A percentile compares a stretch with the other conserved stretches of the same genome.
These are phyloP conservation scores for Malurus splendens DNA, from an alignment of 2,797 vertebrate species.

Conservation along the genomic window DNA sequence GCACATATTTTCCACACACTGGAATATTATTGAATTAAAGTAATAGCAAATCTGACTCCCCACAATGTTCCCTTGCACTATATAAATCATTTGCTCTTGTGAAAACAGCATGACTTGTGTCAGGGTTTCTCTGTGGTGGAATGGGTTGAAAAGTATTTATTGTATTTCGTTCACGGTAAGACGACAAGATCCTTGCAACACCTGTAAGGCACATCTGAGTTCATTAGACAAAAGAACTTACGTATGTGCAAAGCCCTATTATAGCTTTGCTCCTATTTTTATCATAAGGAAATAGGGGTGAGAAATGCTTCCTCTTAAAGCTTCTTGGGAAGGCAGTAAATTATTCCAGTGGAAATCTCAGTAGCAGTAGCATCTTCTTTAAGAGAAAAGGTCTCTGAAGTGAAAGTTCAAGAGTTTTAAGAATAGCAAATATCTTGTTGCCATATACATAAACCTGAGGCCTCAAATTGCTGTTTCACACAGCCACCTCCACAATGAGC, in stretches of 20 bases:
- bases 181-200: neutral
- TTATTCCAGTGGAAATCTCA: neutral
- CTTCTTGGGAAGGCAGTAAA: neutral
- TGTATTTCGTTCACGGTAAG: neutral
- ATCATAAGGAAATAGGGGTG: neutral
- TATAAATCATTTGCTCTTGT: neutral
- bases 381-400: neutral
- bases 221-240: neutral
- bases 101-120: fast-evolving
- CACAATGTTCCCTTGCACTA: neutral
- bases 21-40: neutral
- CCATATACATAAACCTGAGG: neutral
- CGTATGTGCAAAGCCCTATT: neutral
- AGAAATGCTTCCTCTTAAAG: neutral
- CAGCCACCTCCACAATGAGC: neutral
- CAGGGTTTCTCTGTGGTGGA: neutral
- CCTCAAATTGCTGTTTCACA: neutral
- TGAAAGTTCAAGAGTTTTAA: neutral
- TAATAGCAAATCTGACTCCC: neutral
- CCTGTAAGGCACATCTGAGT: neutral
- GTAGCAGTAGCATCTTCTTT: neutral
- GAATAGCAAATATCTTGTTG: neutral
- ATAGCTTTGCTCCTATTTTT: neutral
- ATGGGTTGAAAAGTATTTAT: neutral
- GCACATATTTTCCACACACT: fast-evolving